Base-by-base conservation (phyloP, 2,888 invertebrate genomes). In the Malthinus flaveolus region DNA sequence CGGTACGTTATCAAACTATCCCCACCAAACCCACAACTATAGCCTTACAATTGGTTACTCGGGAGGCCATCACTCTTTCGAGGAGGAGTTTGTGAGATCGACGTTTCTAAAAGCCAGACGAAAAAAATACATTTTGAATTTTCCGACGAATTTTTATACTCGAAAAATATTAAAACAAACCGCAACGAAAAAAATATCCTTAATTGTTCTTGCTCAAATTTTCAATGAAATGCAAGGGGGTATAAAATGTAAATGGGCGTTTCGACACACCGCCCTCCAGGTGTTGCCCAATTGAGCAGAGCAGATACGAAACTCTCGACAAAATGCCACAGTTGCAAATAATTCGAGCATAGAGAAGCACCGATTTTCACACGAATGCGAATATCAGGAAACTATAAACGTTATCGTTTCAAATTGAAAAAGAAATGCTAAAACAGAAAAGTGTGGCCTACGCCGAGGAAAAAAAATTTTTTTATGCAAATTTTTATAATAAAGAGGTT, bases 371-470 rank as follows among this genome's bases (percentile, higher is more conserved):
- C 15, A 15, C 23, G 23, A 23, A 23, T 23, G 23, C 23, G 23
- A 23, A 23, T 23, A 44, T 44, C 51, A 51, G 51, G 51, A 51
- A 51, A 33, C 44, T 31, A 51, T 51, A 51, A 51, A 51, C 44
- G 34, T 35, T 34, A 51, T 42, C 44, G 44, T 11, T 32, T 34
- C 34, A 34, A 51, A 44, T 51, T 34, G 12, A 48, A 49, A 51
- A 51, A 51, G 44, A 51, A 39, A 23, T 42, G 33, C 37, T 42
- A 33, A 13, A 23, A 23, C 23, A 23, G 23, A 23, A 23, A 23
- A 23, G 5, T n/a, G 39, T 44, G 33, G 15, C 23, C 23, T 23
- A 23, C 23, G 2, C 23, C 5, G 23, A 23, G 23, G 5, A 23
- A 23, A 23, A 23, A 23, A 2, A 23, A n/a, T n/a, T n/a, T 23